Conservation (phyloP, 2,888 invertebrate genomes). For the Hololepta plana region DNA sequence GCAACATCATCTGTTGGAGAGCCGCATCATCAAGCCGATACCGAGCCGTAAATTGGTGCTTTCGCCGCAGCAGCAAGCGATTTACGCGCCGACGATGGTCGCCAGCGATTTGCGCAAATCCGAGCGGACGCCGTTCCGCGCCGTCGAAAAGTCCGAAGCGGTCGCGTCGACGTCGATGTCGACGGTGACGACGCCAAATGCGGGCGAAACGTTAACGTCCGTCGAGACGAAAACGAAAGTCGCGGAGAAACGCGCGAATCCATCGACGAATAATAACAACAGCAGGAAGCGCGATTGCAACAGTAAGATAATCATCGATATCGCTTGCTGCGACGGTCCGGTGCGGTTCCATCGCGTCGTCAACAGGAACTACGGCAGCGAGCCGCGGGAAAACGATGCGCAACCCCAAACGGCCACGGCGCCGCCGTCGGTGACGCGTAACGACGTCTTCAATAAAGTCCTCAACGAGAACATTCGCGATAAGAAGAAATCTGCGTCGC, state of each 20-base stretch:
- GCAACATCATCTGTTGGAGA: slow-evolving; percentile 7
- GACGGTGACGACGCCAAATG: slow-evolving; percentile 4
- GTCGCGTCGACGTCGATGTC: slow-evolving; percentile 13
- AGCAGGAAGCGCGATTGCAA: slow-evolving; percentile 9
- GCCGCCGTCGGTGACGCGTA: slow-evolving; percentile 13
- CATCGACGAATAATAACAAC: slow-evolving; percentile 8
- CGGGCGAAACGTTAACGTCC: neutral
- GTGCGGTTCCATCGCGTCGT: slow-evolving; percentile 71
- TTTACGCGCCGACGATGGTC: slow-evolving; percentile 15
- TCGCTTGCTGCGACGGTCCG: slow-evolving; percentile 86
- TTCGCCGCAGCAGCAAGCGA: slow-evolving; percentile 18
- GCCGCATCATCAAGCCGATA: slow-evolving; percentile 36
- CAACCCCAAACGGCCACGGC: slow-evolving; percentile 14
- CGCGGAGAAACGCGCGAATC: slow-evolving; percentile 6
- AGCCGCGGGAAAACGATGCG: slow-evolving; percentile 1
- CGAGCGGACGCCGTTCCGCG: slow-evolving; percentile 21
- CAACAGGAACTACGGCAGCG: slow-evolving; percentile 54
- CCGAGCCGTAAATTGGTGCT: slow-evolving; percentile 27
- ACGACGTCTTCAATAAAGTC: slow-evolving; percentile 23
- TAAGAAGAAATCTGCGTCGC: slow-evolving; percentile 16
- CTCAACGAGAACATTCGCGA: slow-evolving; percentile 26
- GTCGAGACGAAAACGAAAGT: slow-evolving; percentile 2
- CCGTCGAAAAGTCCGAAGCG: slow-evolving; percentile 10
- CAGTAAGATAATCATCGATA: slow-evolving; percentile 52
- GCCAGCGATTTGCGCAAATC: slow-evolving; percentile 17